Evolutionary conservation across 2,797 vertebrate genomes (phyloP).

Genomic region (Acestrorhynchus altus): DNA sequence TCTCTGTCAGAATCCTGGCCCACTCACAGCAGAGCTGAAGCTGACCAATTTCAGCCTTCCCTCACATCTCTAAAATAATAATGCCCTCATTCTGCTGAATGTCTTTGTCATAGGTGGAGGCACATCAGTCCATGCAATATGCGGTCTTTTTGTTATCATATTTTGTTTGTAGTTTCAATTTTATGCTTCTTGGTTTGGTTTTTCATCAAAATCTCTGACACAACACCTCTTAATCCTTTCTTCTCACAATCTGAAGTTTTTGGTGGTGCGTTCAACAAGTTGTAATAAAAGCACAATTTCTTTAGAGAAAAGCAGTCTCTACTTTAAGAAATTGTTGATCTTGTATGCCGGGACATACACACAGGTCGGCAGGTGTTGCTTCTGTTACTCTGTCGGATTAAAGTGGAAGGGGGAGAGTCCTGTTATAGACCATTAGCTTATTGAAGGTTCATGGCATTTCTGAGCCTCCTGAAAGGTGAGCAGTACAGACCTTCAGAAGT

Average conservation of each 20-base stretch:
- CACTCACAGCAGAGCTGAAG: constrained; percentile 25
- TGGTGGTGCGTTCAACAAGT: constrained; percentile 14
- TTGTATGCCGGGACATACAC: constrained; percentile 22
- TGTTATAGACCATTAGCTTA: constrained; percentile 57
- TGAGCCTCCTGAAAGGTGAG: constrained; percentile 8
- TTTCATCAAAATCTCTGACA: neutral
- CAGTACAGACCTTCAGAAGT: neutral
- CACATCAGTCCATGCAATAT: constrained; percentile 11
- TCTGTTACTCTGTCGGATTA: constrained; percentile 53
- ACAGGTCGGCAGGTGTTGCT: constrained; percentile 39
- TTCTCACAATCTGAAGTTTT: neutral
- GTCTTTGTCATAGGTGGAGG: constrained; percentile 1
- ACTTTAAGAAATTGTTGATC: constrained; percentile 44
- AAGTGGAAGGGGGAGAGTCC: constrained; percentile 29
- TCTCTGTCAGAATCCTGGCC: constrained; percentile 51
- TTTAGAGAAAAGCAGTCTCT: neutral
- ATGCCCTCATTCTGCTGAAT: constrained; percentile 21
- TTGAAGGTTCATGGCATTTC: constrained; percentile 40
- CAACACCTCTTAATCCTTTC: neutral
- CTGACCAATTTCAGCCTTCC: constrained; percentile 37
- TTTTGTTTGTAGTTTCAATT: constrained; percentile 27
- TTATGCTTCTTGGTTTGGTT: neutral
- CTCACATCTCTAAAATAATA: constrained; percentile 36
- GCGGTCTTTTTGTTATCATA: constrained; percentile 20
- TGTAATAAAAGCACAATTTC: constrained; percentile 23